Conservation (phyloP, 2,797 vertebrate genomes). For the Erethizon dorsatum region DNA sequence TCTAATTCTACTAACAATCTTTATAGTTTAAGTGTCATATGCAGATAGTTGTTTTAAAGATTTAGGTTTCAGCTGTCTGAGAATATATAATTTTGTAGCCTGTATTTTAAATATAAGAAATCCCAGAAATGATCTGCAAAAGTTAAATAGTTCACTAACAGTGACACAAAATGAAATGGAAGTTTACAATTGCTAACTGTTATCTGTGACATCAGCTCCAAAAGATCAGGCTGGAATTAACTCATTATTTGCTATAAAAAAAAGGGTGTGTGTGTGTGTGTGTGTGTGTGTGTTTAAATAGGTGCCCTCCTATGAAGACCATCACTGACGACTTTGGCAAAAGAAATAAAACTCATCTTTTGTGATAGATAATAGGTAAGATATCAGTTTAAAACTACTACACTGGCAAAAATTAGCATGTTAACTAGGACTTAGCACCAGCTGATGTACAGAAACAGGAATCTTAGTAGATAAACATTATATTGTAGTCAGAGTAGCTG, state of each 20-base stretch:
- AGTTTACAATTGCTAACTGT: neutral
- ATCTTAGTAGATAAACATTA: neutral
- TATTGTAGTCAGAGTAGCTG: neutral
- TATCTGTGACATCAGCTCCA: neutral
- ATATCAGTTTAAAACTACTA: slow-evolving; percentile 37
- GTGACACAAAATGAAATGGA: neutral
- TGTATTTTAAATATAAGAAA: slow-evolving; percentile 38
- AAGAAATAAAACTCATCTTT: slow-evolving; percentile 24
- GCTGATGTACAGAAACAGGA: neutral
- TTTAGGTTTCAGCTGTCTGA: neutral
- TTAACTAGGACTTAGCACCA: neutral
- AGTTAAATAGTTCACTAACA: neutral
- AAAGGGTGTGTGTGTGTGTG: too few relatives aligned
- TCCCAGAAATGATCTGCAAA: neutral
- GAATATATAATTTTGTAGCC: neutral
- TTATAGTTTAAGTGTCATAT: neutral
- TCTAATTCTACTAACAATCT: slow-evolving; percentile 15
- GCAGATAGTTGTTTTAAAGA: neutral
- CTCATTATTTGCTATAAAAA: too few relatives aligned
- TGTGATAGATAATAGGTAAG: neutral
- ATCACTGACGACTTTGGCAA: neutral
- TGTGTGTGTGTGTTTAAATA: neutral
- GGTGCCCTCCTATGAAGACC: slow-evolving; percentile 7
- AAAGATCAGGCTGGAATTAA: neutral
- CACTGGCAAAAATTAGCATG: slow-evolving; percentile 19